phyloP scores from a whole-genome alignment of 2,888 invertebrate genomes.

The Paralinhomoeus sp. region DNA sequence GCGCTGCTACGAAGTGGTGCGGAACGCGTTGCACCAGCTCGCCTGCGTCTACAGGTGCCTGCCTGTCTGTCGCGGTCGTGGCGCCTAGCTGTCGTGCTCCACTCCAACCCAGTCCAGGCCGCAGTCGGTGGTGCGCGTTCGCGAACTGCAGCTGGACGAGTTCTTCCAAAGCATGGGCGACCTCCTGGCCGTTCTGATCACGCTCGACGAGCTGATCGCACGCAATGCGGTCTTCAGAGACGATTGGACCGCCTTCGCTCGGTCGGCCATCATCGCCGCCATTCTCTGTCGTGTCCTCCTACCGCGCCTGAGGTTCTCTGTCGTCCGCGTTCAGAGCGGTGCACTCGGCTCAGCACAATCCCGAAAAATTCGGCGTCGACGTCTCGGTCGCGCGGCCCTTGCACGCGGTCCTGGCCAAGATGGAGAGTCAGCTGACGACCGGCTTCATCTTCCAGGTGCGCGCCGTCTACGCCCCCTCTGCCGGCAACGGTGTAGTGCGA shows the following conservation, averaged over 20 bases:
- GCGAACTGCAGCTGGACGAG: not conserved
- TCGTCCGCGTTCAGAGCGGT: slow-evolving; percentile 25
- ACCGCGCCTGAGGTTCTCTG: too few relatives aligned
- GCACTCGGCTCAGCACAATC: slow-evolving; percentile 42
- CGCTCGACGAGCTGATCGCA: slow-evolving; percentile 45
- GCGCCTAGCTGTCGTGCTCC: too few relatives aligned
- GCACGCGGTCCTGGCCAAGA: slow-evolving; percentile 44
- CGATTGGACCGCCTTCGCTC: slow-evolving; percentile 48
- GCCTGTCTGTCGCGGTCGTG: too few relatives aligned
- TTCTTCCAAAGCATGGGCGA: slow-evolving; percentile 32
- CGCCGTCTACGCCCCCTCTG: too few relatives aligned
- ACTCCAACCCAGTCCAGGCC: too few relatives aligned
- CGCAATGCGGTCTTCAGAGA: too few relatives aligned
- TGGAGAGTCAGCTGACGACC: slow-evolving; percentile 42
- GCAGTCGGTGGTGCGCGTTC: too few relatives aligned
- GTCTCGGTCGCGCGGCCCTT: slow-evolving; percentile 43
- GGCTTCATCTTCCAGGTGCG: slow-evolving; percentile 47
- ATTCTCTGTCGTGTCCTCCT: too few relatives aligned
- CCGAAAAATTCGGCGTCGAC: slow-evolving; percentile 38
- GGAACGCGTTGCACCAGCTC: slow-evolving; percentile 48
- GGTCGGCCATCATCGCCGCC: too few relatives aligned
- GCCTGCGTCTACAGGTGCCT: slow-evolving; percentile 36
- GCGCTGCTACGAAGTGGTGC: slow-evolving; percentile 45
- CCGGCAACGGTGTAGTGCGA: too few relatives aligned
- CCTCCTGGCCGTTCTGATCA: slow-evolving; percentile 32